Evolutionary conservation across 2,888 invertebrate genomes (phyloP), one percentile per base, ranked within the genome.

Genomic region (Neria commutata): DNA sequence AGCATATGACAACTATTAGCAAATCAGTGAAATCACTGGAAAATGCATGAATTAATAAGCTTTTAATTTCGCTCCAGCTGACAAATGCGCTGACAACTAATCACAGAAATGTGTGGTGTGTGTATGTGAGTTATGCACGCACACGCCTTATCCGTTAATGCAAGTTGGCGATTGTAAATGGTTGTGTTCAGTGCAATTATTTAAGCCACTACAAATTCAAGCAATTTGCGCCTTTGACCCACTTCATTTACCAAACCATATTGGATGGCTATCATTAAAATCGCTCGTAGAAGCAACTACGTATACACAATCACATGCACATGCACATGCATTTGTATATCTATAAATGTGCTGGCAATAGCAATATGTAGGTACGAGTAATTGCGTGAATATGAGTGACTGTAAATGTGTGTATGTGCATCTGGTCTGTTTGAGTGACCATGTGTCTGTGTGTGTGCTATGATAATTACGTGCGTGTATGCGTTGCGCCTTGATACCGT

Each of bases 401-500:
- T n/a, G n/a, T n/a, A n/a, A n/a, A n/a, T n/a, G n/a, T n/a, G n/a
- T 49, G 53, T 58, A 26, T 33, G 17, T 42, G 40, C 23, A 54
- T 21, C 11, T 55, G 42, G 24, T 2, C 17, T 52, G 42, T 21
- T n/a, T 56, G 54, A 16, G 25, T 45, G 34, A 5, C 24, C 19
- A 34, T 56, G 42, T n/a, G 11, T 48, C 26, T 3, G n/a, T 17
- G 14, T 50, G 23, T 33, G 34, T 24, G 42, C 42, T n/a, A n/a
- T n/a, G n/a, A n/a, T n/a, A n/a, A n/a, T n/a, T 16, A 40, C 24
- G 47, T 47, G 47, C 29, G 61, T 50, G 51, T 57, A 67, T 59
- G 62, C 70, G 17, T 62, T 56, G 54, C 60, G 64, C 59, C 58
- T 52, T 66, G 63, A 53, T 62, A 65, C 61, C 63, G 54, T 55